phyloP scores from a whole-genome alignment of 2,113 vertebrate species.

The Neoarius graeffei region DNA sequence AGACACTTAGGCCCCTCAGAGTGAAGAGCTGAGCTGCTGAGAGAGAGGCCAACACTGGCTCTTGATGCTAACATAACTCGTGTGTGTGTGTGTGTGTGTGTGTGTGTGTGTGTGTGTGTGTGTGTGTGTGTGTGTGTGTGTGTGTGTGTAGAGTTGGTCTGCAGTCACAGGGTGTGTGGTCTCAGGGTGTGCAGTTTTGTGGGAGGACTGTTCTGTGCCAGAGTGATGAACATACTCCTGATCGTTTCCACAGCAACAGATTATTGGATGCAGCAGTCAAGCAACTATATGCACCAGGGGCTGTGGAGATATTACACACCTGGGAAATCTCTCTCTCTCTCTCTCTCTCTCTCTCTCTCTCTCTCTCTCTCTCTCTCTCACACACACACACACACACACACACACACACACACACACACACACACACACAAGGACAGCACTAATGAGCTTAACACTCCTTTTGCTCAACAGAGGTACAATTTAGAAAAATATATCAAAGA shows the following conservation, averaged over 20 bases:
- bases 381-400: conserved; percentile 19
- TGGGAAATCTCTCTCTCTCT: conserved; percentile 70
- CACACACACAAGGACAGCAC: conserved; percentile 56
- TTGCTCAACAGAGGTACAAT: not conserved
- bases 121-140: conserved; percentile 2
- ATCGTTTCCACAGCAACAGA: conserved; percentile 81
- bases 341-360: not conserved
- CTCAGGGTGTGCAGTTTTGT: conserved; percentile 78
- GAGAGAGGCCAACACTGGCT: conserved; percentile 48
- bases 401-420: conserved; percentile 52
- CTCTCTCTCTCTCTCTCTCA: not conserved
- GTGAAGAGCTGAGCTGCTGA: conserved; percentile 55
- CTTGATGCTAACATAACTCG: conserved; percentile 55
- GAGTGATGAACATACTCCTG: conserved; percentile 75
- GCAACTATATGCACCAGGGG: conserved; percentile 73
- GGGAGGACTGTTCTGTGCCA: conserved; percentile 75
- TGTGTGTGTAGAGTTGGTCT: conserved; percentile 36
- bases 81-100: conserved; percentile 46
- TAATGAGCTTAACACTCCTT: conserved; percentile 52
- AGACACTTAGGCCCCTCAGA: conserved; percentile 66
- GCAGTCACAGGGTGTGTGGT: conserved; percentile 54
- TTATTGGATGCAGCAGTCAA: conserved; percentile 76
- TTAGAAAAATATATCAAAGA: not conserved
- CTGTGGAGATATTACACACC: conserved; percentile 72
- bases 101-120: conserved; percentile 35